Percentiles rank a stretch among this genome's conserved stretches.
Evolutionary conservation across 2,113 vertebrate genomes (phyloP).

Genomic region (Labeo catla): DNA sequence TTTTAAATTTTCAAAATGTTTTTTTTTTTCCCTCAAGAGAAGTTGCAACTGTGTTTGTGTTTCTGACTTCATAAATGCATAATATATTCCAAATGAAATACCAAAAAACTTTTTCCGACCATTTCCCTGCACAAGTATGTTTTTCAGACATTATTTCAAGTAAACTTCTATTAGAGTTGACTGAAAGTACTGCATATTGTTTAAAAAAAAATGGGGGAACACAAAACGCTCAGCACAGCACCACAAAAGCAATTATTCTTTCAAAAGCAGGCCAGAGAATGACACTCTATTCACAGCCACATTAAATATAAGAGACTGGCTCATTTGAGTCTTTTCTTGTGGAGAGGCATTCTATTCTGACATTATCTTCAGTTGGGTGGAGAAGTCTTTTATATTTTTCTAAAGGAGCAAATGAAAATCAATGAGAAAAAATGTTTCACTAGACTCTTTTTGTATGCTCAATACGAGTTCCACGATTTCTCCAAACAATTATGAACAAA

Average conservation of each 20-base stretch:
- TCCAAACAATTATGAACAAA: conserved; percentile 88
- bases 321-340: conserved; percentile 73
- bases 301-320: conserved; percentile 67
- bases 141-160: conserved; percentile 42
- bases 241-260: conserved; percentile 61
- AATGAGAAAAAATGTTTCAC: conserved; percentile 82
- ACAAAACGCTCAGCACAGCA: conserved; percentile 57
- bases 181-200: conserved; percentile 49
- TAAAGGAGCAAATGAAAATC: conserved; percentile 79
- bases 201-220: conserved; percentile 53
- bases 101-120: background rate
- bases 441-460: conserved; percentile 83
- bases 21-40: too few species aligned
- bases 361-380: conserved; percentile 76
- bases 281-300: conserved; percentile 62
- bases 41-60: background rate
- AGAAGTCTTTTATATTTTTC: conserved; percentile 79
- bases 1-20: too few species aligned
- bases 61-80: background rate
- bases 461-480: conserved; percentile 85
- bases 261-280: conserved; percentile 62
- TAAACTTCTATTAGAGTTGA: conserved; percentile 46
- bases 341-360: conserved; percentile 81
- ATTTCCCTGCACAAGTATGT: background rate
- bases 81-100: background rate